Evolutionary conservation across 2,113 vertebrate genomes (phyloP).

Genomic region (Lagopus muta): DNA sequence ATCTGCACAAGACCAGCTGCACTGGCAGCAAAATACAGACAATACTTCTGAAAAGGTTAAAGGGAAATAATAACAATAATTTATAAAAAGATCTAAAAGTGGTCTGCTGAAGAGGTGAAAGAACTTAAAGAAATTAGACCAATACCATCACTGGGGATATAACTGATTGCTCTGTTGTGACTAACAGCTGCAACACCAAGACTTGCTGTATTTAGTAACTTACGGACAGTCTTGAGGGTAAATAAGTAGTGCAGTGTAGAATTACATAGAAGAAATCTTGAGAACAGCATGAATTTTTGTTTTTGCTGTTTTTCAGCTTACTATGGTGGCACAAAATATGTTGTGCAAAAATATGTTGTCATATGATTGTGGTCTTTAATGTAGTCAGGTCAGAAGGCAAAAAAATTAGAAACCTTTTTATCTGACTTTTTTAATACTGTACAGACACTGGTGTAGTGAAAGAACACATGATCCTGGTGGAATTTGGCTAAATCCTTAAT

Average conservation of each 20-base stretch:
- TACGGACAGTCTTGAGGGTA: neutral
- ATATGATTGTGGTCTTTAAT: neutral
- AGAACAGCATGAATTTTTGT: neutral
- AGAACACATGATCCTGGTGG: neutral
- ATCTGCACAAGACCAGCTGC: conserved; percentile 43
- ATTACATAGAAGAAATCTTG: neutral
- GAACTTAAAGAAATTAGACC: neutral
- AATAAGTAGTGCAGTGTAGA: neutral
- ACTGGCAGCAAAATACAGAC: conserved; percentile 22
- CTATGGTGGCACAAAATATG: neutral
- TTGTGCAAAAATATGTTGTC: neutral
- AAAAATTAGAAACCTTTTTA: neutral
- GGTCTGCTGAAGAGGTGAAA: conserved; percentile 15
- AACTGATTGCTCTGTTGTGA: neutral
- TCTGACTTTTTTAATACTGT: neutral
- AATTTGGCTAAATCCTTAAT: conserved; percentile 39
- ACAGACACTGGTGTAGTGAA: conserved; percentile 11
- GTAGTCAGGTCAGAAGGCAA: neutral
- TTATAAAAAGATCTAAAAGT: neutral
- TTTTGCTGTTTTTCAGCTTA: neutral
- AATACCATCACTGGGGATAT: neutral
- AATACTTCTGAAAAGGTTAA: conserved; percentile 1
- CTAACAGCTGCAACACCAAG: neutral
- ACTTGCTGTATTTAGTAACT: neutral
- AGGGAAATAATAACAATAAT: neutral